phyloP scores from a whole-genome alignment of 2,797 vertebrate species.

The Gambelia wislizenii region DNA sequence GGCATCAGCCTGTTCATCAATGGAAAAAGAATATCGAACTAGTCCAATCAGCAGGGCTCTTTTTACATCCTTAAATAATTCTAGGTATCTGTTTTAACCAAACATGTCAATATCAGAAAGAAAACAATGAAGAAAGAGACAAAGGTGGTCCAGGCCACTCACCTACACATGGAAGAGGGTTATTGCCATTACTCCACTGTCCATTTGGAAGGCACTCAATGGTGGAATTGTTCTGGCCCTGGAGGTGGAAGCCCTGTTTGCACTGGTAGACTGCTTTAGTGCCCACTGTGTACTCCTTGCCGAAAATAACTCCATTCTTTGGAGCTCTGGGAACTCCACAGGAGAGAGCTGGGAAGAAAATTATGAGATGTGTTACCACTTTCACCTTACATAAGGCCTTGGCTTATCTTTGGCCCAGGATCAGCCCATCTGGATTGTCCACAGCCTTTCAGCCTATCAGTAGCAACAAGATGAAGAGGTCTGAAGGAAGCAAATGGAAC shows the following conservation, averaged over 20 bases:
- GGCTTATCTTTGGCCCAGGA: not conserved
- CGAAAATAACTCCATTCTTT: conserved; percentile 89
- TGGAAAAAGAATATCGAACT: not conserved
- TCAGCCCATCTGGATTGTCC: not conserved
- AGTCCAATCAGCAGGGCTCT: not conserved
- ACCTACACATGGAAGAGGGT: conserved; percentile 90
- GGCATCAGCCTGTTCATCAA: not conserved
- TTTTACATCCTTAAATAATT: not conserved
- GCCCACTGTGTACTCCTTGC: conserved; percentile 93
- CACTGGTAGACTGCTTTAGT: conserved; percentile 91
- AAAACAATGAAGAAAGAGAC: fast-evolving
- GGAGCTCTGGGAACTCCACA: conserved; percentile 93
- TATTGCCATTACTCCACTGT: conserved; percentile 90
- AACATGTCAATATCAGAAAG: fast-evolving
- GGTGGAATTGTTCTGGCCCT: conserved; percentile 79
- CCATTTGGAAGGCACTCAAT: conserved; percentile 89
- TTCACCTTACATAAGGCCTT: not conserved
- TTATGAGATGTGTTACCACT: not conserved
- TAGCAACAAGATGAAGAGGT: no score
- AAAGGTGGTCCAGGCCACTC: conserved; percentile 66
- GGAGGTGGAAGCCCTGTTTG: conserved; percentile 90
- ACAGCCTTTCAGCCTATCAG: no score
- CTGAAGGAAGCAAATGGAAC: no score
- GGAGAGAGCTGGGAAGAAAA: conserved; percentile 86
- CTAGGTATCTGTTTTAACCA: not conserved